These are phyloP conservation scores for Peromyscus eremicus DNA, from an alignment of 2,797 vertebrate species.

Conservation along the genomic window DNA sequence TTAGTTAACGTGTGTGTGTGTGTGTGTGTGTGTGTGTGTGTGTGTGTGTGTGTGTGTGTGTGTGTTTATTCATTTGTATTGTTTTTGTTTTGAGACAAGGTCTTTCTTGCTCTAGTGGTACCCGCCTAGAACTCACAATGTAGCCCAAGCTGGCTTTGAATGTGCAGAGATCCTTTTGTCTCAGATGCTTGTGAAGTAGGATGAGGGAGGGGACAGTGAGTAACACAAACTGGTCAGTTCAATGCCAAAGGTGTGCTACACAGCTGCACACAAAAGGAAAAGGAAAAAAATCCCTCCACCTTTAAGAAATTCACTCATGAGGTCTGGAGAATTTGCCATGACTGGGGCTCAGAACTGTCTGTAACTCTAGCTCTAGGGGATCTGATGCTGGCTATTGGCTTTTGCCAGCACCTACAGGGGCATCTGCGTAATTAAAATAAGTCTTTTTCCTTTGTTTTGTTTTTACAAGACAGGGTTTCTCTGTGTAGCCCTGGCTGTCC, in stretches of 20 bases:
- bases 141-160: not conserved
- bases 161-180: not conserved
- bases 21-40: too few relatives aligned
- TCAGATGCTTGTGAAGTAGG: not conserved
- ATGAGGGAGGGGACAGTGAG: not conserved
- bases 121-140: not conserved
- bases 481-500: not conserved
- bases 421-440: not conserved
- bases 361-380: not conserved
- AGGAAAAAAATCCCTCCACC: not conserved
- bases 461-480: not conserved
- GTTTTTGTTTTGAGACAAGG: not conserved
- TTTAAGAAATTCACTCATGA: constrained; percentile 11
- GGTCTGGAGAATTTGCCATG: not conserved
- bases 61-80: not conserved
- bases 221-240: constrained; percentile 42
- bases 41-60: not conserved
- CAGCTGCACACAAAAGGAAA: not conserved
- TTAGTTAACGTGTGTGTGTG: not conserved
- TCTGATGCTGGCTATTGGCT: not conserved
- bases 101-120: not conserved
- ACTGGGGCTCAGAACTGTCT: not conserved
- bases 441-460: not conserved
- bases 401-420: not conserved
- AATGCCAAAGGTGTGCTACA: not conserved